These are phyloP conservation scores for Stomatorhinus walkeri DNA, from an alignment of 2,797 vertebrate genomes.

Conservation along the genomic window DNA sequence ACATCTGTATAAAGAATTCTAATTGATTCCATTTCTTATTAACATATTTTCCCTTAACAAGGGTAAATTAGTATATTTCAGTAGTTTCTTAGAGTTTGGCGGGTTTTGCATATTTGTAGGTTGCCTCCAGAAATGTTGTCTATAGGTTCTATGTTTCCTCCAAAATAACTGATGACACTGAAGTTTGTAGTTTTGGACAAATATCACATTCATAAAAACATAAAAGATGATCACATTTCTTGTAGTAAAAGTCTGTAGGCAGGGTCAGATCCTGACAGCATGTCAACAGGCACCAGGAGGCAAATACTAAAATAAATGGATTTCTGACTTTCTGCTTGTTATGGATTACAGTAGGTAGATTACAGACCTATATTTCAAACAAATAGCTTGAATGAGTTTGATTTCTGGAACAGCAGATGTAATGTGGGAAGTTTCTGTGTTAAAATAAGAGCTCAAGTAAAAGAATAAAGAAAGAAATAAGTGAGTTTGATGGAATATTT, in stretches of 20 bases:
- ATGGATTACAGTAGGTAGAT: background rate
- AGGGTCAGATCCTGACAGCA: background rate
- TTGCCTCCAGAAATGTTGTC: background rate
- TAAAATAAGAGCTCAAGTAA: background rate
- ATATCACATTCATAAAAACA: background rate
- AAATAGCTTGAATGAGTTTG: background rate
- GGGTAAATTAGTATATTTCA: background rate
- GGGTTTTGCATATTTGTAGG: background rate
- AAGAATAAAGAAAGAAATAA: constrained; percentile 1
- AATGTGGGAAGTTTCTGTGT: background rate
- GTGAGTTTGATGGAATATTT: background rate
- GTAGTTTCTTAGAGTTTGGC: background rate
- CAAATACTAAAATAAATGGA: background rate
- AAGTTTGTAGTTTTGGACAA: background rate
- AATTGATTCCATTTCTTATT: background rate
- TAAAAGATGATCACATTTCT: background rate
- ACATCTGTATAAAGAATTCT: background rate
- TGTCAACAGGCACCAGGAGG: background rate
- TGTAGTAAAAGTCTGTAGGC: background rate
- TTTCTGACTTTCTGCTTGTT: background rate
- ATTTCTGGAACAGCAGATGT: background rate
- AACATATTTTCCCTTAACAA: background rate
- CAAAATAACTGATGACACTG: background rate
- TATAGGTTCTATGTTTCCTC: background rate
- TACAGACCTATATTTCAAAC: background rate